Conservation (phyloP, 2,797 vertebrate species). For the Poliocrania exsul region DNA sequence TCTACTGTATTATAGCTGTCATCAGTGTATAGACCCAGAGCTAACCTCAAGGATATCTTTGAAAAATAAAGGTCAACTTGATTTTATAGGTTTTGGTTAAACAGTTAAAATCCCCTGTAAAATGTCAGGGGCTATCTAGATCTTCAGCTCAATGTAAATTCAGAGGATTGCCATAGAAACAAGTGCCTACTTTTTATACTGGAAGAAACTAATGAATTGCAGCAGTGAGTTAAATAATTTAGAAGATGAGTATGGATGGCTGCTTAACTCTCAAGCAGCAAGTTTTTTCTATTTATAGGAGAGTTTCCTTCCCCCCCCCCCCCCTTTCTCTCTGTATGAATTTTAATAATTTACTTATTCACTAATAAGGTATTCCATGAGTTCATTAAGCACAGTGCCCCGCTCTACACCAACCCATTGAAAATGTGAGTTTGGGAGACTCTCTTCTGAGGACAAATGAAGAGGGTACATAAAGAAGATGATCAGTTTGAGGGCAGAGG, state of each 20-base stretch:
- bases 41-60: neutral
- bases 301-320: neutral
- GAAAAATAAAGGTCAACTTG: slow-evolving; percentile 2
- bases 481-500: neutral
- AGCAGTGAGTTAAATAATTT: slow-evolving; percentile 36
- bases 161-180: neutral
- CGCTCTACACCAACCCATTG: neutral
- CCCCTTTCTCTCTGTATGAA: neutral
- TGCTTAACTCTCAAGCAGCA: neutral
- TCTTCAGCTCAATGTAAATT: neutral
- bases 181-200: neutral
- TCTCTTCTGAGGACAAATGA: neutral
- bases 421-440: neutral
- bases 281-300: slow-evolving; percentile 18
- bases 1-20: slow-evolving; percentile 6
- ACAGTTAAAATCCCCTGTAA: neutral
- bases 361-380: neutral
- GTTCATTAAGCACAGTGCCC: neutral
- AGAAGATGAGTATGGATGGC: neutral
- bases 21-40: neutral
- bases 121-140: neutral
- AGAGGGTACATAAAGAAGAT: neutral
- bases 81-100: slow-evolving; percentile 6
- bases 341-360: slow-evolving; percentile 36
- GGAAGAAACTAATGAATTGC: neutral